Evolutionary conservation across 1,140 invertebrate species (phyloP), one percentile per base, ranked within the genome.

Genomic region (Ylistrum balloti): DNA sequence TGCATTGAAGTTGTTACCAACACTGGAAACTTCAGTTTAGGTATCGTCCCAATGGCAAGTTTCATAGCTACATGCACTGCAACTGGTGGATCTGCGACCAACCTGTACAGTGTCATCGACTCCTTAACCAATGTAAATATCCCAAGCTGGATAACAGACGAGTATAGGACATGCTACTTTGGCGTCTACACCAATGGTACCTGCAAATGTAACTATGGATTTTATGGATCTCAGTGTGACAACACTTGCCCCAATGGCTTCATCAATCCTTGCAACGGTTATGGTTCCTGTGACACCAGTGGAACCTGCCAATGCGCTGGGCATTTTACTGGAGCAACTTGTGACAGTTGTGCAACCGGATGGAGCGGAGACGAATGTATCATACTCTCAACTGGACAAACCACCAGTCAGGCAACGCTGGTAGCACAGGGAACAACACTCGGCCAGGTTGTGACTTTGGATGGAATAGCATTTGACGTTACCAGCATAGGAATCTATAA

Each of bases 311-410:
- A 90, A 32, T 94, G 93, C 88, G 85, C 91, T 22, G 85, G 85
- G n/a, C 92, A 94, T 87, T 94, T 90, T 88, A 91, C 89, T n/a
- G 93, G 93, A 87, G 32, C 56, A 34, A 87, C 89, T 33, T 94
- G 93, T 88, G 86, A 88, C 11, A 32, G 32, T 22, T 94, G 93
- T 90, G 90, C 74, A 20, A 20, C 56, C 10, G 91, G 91, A 13
- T 93, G 93, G 93, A 38, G 88, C 56, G 93, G 93, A 17, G 88
- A 90, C 0, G 92, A 93, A 33, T 94, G 93, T 89, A 91, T 90
- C 33, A 22, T 93, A 15, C 87, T 92, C 88, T 87, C 32, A 34
- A 91, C 87, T n/a, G 85, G 86, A 85, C 88, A 89, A 34, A 17
- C 33, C 22, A 32, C 56, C 20, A 85, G 48, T 33, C 45, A 74